Percentiles rank a stretch among this genome's conserved stretches.
Conservation (phyloP, 2,888 invertebrate genomes). For the Euclidia mi region DNA sequence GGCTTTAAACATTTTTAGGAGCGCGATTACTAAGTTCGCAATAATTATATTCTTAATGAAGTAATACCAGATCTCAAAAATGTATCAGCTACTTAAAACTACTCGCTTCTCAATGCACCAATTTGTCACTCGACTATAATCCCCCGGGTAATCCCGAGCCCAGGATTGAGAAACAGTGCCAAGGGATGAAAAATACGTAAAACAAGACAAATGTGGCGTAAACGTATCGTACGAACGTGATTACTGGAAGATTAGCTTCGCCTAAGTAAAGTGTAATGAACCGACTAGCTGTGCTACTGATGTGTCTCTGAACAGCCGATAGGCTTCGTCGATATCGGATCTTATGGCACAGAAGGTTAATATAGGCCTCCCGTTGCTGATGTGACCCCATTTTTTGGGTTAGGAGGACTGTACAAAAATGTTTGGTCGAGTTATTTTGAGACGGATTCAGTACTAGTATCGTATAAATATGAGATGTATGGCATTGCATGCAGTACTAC, state of each 20-base stretch:
- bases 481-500: too few relatives aligned
- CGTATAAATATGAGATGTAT: too few relatives aligned
- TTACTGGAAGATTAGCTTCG: slow-evolving; percentile 61
- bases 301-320: slow-evolving; percentile 57
- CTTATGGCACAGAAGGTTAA: slow-evolving; percentile 39
- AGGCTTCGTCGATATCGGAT: slow-evolving; percentile 24
- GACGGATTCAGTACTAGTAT: too few relatives aligned
- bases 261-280: slow-evolving; percentile 61
- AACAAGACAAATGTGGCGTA: slow-evolving; percentile 54
- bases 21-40: too few relatives aligned
- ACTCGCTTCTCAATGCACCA: too few relatives aligned
- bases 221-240: slow-evolving; percentile 55
- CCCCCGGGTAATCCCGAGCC: background rate
- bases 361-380: background rate
- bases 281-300: slow-evolving; percentile 56
- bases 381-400: too few relatives aligned
- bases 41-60: too few relatives aligned
- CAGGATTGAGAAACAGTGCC: slow-evolving; percentile 11
- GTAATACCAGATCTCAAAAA: too few relatives aligned
- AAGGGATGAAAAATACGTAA: slow-evolving; percentile 44
- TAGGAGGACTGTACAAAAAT: too few relatives aligned
- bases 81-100: too few relatives aligned
- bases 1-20: too few relatives aligned
- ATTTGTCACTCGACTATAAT: background rate
- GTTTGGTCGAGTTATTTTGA: too few relatives aligned